These are phyloP conservation scores for Chitala chitala DNA, from an alignment of 2,113 vertebrate genomes.

Conservation along the genomic window DNA sequence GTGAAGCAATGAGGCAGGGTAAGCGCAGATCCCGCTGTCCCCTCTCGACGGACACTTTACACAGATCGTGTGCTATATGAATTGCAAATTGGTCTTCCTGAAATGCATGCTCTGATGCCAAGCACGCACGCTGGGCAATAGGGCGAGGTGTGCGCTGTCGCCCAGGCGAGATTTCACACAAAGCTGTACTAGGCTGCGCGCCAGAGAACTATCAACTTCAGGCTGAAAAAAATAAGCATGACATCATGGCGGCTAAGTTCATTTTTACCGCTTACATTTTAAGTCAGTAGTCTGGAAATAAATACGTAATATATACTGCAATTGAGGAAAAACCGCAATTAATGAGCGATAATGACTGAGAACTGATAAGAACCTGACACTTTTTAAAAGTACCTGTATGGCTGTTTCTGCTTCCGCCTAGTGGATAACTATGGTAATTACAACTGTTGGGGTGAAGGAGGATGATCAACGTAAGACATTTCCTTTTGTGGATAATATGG, in stretches of 20 bases:
- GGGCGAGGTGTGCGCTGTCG: not conserved
- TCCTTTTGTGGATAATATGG: too few species aligned
- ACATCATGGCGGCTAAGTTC: too few species aligned
- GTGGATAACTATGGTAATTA: conserved; percentile 13
- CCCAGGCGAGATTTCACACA: not conserved
- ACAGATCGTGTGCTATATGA: not conserved
- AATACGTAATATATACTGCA: too few species aligned
- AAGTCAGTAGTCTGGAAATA: too few species aligned
- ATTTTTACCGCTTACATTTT: too few species aligned
- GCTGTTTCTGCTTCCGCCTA: conserved; percentile 27
- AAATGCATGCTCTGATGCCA: not conserved
- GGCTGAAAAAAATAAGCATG: too few species aligned
- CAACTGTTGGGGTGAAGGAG: not conserved
- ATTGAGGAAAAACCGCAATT: too few species aligned
- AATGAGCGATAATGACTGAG: too few species aligned
- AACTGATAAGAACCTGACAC: not conserved
- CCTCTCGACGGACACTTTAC: not conserved
- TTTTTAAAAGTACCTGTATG: not conserved
- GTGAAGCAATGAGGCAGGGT: not conserved
- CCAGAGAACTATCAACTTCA: too few species aligned
- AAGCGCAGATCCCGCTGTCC: not conserved
- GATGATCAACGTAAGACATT: not conserved
- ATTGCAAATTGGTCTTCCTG: conserved; percentile 5
- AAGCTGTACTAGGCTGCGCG: not conserved
- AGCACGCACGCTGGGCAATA: not conserved